Evolutionary conservation across 2,888 invertebrate species (phyloP).

Genomic region (Hecatera dysodea): DNA sequence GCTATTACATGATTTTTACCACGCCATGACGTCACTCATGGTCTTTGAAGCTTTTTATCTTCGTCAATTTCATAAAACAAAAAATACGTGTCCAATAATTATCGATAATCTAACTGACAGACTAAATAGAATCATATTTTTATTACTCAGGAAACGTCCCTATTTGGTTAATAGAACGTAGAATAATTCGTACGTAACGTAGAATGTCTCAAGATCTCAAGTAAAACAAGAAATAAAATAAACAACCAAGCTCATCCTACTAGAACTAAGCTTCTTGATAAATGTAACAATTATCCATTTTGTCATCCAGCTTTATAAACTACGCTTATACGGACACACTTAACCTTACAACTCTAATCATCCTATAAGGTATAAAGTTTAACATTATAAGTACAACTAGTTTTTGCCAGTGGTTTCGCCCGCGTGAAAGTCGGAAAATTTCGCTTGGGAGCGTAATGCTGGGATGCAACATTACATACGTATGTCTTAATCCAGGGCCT

Average conservation of each 20-base stretch:
- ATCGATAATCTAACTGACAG: no score
- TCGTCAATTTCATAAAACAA: no score
- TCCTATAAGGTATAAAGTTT: constrained; percentile 22
- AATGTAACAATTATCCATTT: constrained; percentile 40
- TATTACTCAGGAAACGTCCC: no score
- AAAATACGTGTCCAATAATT: no score
- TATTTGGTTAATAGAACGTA: no score
- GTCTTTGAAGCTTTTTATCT: no score
- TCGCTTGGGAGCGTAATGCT: background rate
- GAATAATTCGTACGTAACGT: no score
- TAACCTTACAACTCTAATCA: constrained; percentile 31
- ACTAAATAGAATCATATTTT: no score
- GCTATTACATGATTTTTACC: no score
- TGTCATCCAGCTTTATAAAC: constrained; percentile 38
- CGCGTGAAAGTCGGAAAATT: background rate
- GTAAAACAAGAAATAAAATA: constrained; percentile 1
- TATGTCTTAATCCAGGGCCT: no score
- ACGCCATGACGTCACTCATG: no score
- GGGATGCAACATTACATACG: background rate
- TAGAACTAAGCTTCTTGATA: constrained; percentile 5
- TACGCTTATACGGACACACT: constrained; percentile 23
- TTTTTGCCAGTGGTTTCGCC: background rate
- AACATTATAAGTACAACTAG: background rate
- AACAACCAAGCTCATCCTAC: background rate
- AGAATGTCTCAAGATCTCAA: background rate